Evolutionary conservation across 2,797 vertebrate species (phyloP).

Genomic region (Crocidura indochinensis): DNA sequence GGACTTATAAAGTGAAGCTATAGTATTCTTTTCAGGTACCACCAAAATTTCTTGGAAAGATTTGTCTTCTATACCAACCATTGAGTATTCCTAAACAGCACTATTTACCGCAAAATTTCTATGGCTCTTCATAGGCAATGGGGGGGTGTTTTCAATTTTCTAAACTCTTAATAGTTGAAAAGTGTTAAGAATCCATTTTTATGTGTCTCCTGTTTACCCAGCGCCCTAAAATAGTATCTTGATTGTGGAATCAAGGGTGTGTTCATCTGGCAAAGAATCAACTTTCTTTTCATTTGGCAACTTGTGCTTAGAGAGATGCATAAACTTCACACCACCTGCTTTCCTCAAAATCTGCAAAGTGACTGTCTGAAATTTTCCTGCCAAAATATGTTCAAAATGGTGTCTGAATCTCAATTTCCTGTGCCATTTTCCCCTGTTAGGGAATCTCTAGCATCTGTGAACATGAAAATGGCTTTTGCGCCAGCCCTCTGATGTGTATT

Average conservation of each 20-base stretch:
- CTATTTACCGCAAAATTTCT: background rate
- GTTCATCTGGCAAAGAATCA: conserved; percentile 43
- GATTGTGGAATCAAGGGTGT: conserved; percentile 6
- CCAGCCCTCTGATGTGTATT: conserved; percentile 54
- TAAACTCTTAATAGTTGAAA: background rate
- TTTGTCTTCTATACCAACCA: background rate
- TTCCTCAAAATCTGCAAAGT: conserved; percentile 50
- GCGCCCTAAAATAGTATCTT: background rate
- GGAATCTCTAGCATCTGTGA: conserved; percentile 57
- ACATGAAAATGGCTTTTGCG: conserved; percentile 43
- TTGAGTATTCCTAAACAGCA: background rate
- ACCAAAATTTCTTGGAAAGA: background rate
- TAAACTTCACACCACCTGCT: background rate
- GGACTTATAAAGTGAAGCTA: background rate
- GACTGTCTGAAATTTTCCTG: background rate
- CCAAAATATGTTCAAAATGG: conserved; percentile 50
- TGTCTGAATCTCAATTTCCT: conserved; percentile 40
- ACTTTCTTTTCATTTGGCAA: conserved; percentile 17
- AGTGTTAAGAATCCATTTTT: no score
- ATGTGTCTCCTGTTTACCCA: background rate
- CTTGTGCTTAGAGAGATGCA: background rate
- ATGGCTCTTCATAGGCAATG: background rate
- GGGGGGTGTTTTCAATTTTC: background rate
- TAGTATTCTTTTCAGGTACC: background rate
- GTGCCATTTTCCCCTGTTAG: background rate